These are phyloP conservation scores for Mesoclemmys tuberculata DNA, from an alignment of 2,113 vertebrate genomes.

Conservation along the genomic window DNA sequence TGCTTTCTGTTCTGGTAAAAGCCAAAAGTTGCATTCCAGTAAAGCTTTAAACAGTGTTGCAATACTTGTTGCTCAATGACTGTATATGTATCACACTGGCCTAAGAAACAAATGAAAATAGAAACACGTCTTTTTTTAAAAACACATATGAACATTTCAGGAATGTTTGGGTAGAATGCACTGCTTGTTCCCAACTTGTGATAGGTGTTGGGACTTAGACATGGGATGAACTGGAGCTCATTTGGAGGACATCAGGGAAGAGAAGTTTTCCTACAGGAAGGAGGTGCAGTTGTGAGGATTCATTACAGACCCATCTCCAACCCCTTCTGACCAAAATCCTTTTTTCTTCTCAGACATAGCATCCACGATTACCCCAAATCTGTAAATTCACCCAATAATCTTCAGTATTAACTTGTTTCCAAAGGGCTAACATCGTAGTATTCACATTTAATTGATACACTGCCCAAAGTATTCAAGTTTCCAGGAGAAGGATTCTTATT, in stretches of 20 bases:
- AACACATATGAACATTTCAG: constrained; percentile 12
- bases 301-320: not conserved
- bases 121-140: not conserved
- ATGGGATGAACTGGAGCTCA: not conserved
- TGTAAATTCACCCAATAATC: not conserved
- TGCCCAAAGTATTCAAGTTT: not conserved
- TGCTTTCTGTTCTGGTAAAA: not conserved
- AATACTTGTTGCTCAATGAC: not conserved
- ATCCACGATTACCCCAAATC: not conserved
- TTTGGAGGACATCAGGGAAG: not conserved
- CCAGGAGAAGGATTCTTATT: not conserved
- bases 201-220: not conserved
- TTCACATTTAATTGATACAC: not conserved
- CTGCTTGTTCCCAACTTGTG: not conserved
- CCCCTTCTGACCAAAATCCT: not conserved
- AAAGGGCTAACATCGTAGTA: not conserved
- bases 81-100: not conserved
- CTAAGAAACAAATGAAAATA: not conserved
- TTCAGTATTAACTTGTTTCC: not conserved
- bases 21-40: not conserved
- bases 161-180: not conserved
- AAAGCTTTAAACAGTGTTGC: not conserved
- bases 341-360: not conserved
- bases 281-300: not conserved
- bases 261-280: not conserved